Conservation (phyloP, 2,888 invertebrate genomes). For the Prosapia bicincta region DNA sequence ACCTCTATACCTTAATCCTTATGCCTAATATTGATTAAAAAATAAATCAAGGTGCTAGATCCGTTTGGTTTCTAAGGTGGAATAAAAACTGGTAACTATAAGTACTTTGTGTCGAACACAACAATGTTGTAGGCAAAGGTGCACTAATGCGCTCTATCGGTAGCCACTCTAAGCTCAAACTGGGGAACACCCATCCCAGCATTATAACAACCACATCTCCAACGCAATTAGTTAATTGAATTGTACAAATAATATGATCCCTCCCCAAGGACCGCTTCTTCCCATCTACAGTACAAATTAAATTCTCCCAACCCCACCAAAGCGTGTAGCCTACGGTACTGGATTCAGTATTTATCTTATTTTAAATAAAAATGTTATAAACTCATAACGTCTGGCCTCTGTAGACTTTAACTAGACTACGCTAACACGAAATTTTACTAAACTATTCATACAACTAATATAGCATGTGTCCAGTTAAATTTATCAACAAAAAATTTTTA, state of each 20-base stretch:
- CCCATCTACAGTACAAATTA: background rate
- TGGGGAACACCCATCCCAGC: background rate
- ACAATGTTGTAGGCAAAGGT: too few species aligned
- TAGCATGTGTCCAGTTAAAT: too few species aligned
- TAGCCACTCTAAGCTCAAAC: background rate
- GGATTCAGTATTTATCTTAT: background rate
- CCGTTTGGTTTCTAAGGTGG: too few species aligned
- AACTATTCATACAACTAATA: too few species aligned
- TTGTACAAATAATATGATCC: background rate
- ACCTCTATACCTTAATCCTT: too few species aligned
- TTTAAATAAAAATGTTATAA: background rate
- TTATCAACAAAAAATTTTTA: too few species aligned
- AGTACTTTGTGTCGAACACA: too few species aligned
- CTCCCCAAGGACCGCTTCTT: background rate
- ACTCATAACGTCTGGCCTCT: background rate
- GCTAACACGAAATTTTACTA: too few species aligned
- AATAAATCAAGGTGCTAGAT: too few species aligned
- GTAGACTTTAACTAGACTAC: too few species aligned
- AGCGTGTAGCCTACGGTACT: background rate
- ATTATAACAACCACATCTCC: conserved; percentile 2
- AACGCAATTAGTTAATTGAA: conserved; percentile 2
- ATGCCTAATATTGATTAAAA: too few species aligned
- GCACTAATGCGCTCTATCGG: background rate
- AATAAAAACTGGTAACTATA: too few species aligned
- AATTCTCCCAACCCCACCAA: background rate